These are phyloP conservation scores for Amiota communis DNA, from an alignment of 2,888 invertebrate species.

Conservation along the genomic window DNA sequence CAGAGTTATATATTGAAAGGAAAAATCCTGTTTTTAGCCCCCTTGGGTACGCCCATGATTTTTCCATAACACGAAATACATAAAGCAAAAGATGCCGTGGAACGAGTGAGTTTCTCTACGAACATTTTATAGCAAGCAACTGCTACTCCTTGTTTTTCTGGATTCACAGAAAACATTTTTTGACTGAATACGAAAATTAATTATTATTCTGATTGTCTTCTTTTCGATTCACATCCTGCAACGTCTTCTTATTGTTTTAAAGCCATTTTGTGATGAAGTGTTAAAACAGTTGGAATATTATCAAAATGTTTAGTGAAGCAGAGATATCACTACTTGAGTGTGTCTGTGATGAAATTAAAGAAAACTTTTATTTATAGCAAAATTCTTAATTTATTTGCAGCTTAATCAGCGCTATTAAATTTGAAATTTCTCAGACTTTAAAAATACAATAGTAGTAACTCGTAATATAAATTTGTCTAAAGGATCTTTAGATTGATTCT, in stretches of 20 bases:
- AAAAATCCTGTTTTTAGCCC: too few relatives aligned
- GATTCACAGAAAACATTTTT: conserved; percentile 25
- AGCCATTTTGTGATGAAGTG: conserved; percentile 22
- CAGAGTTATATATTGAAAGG: too few relatives aligned
- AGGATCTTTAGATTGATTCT: too few relatives aligned
- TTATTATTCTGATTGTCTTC: conserved; percentile 40
- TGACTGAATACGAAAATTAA: conserved; percentile 47
- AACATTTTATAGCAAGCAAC: conserved; percentile 27
- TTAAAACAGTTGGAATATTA: conserved; percentile 10
- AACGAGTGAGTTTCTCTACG: neutral
- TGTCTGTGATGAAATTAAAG: conserved; percentile 20
- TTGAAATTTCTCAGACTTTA: too few relatives aligned
- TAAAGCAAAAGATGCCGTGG: neutral
- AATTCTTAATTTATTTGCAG: too few relatives aligned
- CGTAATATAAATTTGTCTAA: too few relatives aligned
- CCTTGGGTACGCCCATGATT: too few relatives aligned
- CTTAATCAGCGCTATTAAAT: too few relatives aligned
- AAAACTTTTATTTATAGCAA: conserved; percentile 26
- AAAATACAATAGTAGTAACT: too few relatives aligned
- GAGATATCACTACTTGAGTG: neutral
- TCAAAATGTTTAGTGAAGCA: too few relatives aligned
- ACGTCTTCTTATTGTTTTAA: neutral
- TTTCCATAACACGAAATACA: too few relatives aligned
- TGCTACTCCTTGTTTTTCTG: neutral
- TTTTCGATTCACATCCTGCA: neutral